phyloP scores from a whole-genome alignment of 2,797 vertebrate species.

The Pogonophryne albipinna region DNA sequence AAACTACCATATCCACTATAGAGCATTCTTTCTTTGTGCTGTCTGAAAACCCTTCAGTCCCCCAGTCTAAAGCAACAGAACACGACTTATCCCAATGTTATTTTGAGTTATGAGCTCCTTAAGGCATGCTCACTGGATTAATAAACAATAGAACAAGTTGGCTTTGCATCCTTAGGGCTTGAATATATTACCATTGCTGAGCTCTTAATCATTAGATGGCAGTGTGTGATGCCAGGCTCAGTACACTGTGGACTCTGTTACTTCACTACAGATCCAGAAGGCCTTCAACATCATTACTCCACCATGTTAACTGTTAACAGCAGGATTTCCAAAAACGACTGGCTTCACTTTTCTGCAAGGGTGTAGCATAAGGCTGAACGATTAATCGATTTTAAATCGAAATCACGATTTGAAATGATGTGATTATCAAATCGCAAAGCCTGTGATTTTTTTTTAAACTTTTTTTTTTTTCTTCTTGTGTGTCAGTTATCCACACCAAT shows the following conservation, averaged over 20 bases:
- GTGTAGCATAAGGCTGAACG: too few relatives aligned
- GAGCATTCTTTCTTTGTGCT: neutral
- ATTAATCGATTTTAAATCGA: too few relatives aligned
- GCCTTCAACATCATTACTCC: neutral
- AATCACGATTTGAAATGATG: too few relatives aligned
- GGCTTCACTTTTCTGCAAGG: too few relatives aligned
- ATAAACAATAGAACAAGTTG: slow-evolving; percentile 2
- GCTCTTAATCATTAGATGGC: slow-evolving; percentile 15
- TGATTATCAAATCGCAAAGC: too few relatives aligned
- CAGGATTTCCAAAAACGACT: too few relatives aligned
- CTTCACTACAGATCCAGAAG: slow-evolving; percentile 1
- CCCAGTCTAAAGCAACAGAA: neutral
- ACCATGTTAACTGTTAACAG: too few relatives aligned
- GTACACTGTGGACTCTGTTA: slow-evolving; percentile 12
- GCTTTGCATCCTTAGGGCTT: slow-evolving; percentile 16
- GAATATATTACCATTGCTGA: slow-evolving; percentile 10
- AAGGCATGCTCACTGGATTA: slow-evolving; percentile 9
- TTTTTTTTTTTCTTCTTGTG: too few relatives aligned
- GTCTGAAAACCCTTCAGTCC: neutral
- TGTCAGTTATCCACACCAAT: too few relatives aligned
- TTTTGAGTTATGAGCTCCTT: neutral
- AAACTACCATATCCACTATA: neutral
- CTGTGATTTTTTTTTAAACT: too few relatives aligned
- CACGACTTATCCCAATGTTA: neutral
- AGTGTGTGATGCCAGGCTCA: neutral